A percentile compares a stretch with the other conserved stretches of the same genome.
Evolutionary conservation across 2,888 invertebrate species (phyloP).

Genomic region (Yponomeuta evonymella): DNA sequence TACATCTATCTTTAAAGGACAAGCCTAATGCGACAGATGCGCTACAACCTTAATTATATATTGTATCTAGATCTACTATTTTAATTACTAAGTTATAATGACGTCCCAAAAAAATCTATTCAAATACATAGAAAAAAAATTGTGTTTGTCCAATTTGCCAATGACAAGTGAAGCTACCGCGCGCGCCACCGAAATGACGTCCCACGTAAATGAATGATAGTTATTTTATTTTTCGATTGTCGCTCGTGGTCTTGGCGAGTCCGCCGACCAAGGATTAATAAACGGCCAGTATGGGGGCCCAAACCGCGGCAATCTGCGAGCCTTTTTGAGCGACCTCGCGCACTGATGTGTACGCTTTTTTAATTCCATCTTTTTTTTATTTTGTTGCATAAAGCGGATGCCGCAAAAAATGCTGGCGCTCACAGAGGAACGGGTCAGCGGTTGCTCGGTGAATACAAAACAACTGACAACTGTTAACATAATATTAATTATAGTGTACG

Average conservation of each 20-base stretch:
- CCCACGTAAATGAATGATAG: constrained; percentile 63
- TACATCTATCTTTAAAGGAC: too few relatives aligned
- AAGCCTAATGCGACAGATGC: too few relatives aligned
- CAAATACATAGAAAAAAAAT: too few relatives aligned
- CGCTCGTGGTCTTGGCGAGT: constrained; percentile 48
- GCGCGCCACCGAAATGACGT: constrained; percentile 40
- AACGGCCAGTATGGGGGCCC: constrained; percentile 45
- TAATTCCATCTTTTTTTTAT: constrained; percentile 39
- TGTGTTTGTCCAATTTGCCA: too few relatives aligned
- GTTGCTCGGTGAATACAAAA: too few relatives aligned
- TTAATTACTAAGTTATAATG: too few relatives aligned
- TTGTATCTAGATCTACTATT: too few relatives aligned
- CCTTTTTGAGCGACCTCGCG: constrained; percentile 44
- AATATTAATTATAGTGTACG: too few relatives aligned
- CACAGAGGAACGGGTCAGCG: too few relatives aligned
- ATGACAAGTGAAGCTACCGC: background rate
- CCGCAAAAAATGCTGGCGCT: background rate
- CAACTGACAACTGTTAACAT: too few relatives aligned
- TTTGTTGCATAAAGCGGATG: constrained; percentile 50
- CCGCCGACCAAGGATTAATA: constrained; percentile 69
- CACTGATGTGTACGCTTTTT: constrained; percentile 20
- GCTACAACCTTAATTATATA: too few relatives aligned
- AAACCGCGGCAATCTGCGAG: constrained; percentile 69
- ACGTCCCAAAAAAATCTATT: background rate
- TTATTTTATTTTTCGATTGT: constrained; percentile 73